These are phyloP conservation scores for Marmota monax DNA, from an alignment of 2,113 vertebrate species.

Conservation along the genomic window DNA sequence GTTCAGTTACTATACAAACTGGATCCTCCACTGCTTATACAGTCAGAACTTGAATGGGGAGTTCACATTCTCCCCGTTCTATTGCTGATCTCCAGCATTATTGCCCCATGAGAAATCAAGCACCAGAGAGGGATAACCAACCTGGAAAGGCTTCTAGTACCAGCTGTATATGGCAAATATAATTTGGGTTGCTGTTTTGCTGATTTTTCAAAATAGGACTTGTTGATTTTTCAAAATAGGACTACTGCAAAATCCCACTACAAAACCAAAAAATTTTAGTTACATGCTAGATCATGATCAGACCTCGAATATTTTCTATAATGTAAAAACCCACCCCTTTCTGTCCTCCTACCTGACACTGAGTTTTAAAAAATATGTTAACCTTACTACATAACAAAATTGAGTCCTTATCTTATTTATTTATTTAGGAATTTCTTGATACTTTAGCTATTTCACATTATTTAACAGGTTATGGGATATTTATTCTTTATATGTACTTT, in stretches of 20 bases:
- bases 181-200: background rate
- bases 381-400: background rate
- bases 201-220: background rate
- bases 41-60: background rate
- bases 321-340: background rate
- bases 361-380: background rate
- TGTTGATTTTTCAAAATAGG: background rate
- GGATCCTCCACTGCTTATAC: background rate
- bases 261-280: background rate
- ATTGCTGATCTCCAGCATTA: background rate
- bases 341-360: background rate
- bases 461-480: background rate
- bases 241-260: background rate
- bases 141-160: background rate
- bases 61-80: background rate
- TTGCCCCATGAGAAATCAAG: background rate
- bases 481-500: background rate
- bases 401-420: background rate
- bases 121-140: background rate
- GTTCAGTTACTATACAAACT: background rate
- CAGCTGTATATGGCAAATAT: background rate
- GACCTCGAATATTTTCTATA: background rate
- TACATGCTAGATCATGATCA: background rate
- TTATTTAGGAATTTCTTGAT: background rate
- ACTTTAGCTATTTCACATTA: background rate